Conservation (phyloP, 2,888 invertebrate genomes). For the Ernsta delagoae region DNA sequence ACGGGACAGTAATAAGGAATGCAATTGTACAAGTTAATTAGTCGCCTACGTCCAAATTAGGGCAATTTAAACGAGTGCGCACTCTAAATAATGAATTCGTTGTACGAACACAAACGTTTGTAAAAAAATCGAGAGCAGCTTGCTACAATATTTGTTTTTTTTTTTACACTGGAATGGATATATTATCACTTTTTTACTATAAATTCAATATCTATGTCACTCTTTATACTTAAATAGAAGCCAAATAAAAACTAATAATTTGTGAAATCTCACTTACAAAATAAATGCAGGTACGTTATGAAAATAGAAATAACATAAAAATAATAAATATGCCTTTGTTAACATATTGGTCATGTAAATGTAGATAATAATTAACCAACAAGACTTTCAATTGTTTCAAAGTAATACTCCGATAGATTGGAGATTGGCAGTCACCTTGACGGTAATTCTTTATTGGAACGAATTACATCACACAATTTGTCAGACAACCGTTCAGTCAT, state of each 20-base stretch:
- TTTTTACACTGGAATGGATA: not conserved
- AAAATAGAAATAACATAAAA: not conserved
- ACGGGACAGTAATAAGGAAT: slow-evolving; percentile 3
- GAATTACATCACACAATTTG: slow-evolving; percentile 13
- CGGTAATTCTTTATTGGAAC: too few relatives aligned
- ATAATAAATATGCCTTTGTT: not conserved
- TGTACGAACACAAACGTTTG: slow-evolving; percentile 16
- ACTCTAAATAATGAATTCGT: slow-evolving; percentile 22
- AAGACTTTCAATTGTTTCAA: not conserved
- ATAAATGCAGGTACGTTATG: slow-evolving; percentile 21
- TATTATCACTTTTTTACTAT: not conserved
- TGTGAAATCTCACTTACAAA: not conserved
- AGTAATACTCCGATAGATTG: not conserved
- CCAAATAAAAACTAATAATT: not conserved
- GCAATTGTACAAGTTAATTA: slow-evolving; percentile 29
- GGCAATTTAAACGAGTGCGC: slow-evolving; percentile 23
- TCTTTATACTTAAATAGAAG: not conserved
- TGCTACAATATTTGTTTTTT: not conserved
- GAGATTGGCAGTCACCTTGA: not conserved
- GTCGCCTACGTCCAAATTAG: slow-evolving; percentile 18
- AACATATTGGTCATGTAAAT: not conserved
- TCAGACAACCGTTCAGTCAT: not conserved
- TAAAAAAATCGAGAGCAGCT: not conserved
- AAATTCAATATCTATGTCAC: not conserved
- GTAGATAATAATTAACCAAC: not conserved